phyloP scores from a whole-genome alignment of 2,888 invertebrate genomes.

The Laothoe populi region DNA sequence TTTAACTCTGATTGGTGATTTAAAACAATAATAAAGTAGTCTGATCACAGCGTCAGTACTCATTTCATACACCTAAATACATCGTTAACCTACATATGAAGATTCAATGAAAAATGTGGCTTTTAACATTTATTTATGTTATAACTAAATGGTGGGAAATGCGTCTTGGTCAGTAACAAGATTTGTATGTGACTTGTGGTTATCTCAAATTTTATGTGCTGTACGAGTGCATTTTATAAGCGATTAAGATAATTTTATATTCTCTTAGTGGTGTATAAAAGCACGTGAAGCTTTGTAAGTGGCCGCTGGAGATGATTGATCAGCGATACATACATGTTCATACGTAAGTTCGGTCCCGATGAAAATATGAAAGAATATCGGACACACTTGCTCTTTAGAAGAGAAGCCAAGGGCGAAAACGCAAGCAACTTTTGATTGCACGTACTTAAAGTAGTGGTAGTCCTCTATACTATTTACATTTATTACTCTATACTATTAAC shows the following conservation, averaged over 20 bases:
- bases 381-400: too few relatives aligned
- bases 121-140: conserved; percentile 32
- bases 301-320: background rate
- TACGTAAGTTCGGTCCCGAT: too few relatives aligned
- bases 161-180: conserved; percentile 12
- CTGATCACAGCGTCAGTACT: conserved; percentile 33
- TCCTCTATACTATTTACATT: too few relatives aligned
- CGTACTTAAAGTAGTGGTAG: too few relatives aligned
- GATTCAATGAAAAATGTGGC: conserved; percentile 28
- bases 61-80: conserved; percentile 33
- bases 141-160: conserved; percentile 23
- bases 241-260: conserved; percentile 21
- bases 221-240: conserved; percentile 13
- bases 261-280: conserved; percentile 19
- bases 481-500: too few relatives aligned
- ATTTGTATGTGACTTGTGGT: conserved; percentile 10
- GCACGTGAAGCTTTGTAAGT: conserved; percentile 20
- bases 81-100: conserved; percentile 38
- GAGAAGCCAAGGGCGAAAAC: too few relatives aligned
- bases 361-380: too few relatives aligned
- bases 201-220: background rate
- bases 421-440: too few relatives aligned
- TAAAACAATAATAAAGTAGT: conserved; percentile 40
- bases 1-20: conserved; percentile 38
- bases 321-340: background rate